phyloP scores from a whole-genome alignment of 2,797 vertebrate species.

The Molossus molossus region DNA sequence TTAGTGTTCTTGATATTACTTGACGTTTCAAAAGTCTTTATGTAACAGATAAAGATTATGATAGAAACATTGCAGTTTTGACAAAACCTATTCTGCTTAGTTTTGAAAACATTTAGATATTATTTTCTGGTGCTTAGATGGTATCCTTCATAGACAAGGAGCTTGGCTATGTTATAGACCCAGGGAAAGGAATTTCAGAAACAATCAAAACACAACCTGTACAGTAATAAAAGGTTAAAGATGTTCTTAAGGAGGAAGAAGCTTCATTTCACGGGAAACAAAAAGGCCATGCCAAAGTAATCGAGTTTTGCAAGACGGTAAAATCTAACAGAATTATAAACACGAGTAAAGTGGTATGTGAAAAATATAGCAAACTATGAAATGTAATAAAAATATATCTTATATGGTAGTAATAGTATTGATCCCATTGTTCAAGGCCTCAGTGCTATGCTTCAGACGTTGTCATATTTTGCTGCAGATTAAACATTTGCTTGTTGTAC shows the following conservation, averaged over 20 bases:
- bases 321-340: not conserved
- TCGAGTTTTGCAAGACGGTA: slow-evolving; percentile 1
- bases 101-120: not conserved
- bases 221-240: not conserved
- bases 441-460: not conserved
- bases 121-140: not conserved
- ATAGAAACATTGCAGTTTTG: not conserved
- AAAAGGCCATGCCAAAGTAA: slow-evolving; percentile 38
- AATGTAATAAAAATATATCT: slow-evolving; percentile 23
- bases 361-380: not conserved
- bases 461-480: slow-evolving; percentile 7
- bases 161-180: not conserved
- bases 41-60: slow-evolving; percentile 34
- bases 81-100: not conserved
- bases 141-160: not conserved
- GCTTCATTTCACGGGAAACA: slow-evolving; percentile 63
- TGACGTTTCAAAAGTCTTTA: not conserved
- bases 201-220: not conserved
- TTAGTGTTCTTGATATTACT: not conserved
- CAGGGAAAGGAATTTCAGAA: slow-evolving; percentile 56
- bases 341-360: not conserved
- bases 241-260: not conserved
- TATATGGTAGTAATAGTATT: not conserved
- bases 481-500: not conserved
- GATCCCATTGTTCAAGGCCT: slow-evolving; percentile 5